Base-by-base conservation (phyloP, 2,113 vertebrate genomes). In the Spea multiplicata region DNA sequence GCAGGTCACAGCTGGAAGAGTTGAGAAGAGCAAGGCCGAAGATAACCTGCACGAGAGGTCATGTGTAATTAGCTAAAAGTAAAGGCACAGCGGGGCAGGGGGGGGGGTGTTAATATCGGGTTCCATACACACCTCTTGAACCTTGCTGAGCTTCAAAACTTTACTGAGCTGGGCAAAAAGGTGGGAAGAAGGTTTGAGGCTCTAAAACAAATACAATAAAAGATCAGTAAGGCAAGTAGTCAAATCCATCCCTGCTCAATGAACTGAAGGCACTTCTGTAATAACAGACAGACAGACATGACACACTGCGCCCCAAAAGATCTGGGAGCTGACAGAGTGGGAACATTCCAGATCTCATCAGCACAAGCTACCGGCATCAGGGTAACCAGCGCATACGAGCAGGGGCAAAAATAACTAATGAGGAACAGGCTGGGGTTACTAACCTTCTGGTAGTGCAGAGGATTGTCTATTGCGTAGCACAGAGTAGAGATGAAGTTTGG, bases 371-470 rank as follows among this genome's bases (percentile, higher is more conserved):
- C 30, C 30, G 30, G 30, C 30, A 30, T 30, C 30, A 30, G 30
- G 30, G 30, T 30, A 30, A 30, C 30, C 30, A 30, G 30, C 30
- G 30, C 30, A 30, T 30, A 30, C 30, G 30, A 30, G 30, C 30
- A 30, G 2, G 30, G 30, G 30, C 30, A n/a, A n/a, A n/a, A n/a
- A n/a, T n/a, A n/a, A n/a, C n/a, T n/a, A n/a, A n/a, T n/a, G n/a
- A n/a, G n/a, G 10, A 53, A 10, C 50, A 53, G 50, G 6, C 44
- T 16, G 8, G 52, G 17, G 7, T 50, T 44, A 59, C 65, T 59
- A 46, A 99, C 97, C 97, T 99, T 99, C 91, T 99, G 97, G 92
- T 99, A 99, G 91, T 99, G 97, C 87, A 99, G 91, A 8, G 97
- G 97, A 94, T 98, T 98, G 95, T 99, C 97, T 88, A 99, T 95